A percentile compares a stretch with the other conserved stretches of the same genome.
Evolutionary conservation across 2,113 vertebrate genomes (phyloP).

Genomic region (Epinephelus fuscoguttatus): DNA sequence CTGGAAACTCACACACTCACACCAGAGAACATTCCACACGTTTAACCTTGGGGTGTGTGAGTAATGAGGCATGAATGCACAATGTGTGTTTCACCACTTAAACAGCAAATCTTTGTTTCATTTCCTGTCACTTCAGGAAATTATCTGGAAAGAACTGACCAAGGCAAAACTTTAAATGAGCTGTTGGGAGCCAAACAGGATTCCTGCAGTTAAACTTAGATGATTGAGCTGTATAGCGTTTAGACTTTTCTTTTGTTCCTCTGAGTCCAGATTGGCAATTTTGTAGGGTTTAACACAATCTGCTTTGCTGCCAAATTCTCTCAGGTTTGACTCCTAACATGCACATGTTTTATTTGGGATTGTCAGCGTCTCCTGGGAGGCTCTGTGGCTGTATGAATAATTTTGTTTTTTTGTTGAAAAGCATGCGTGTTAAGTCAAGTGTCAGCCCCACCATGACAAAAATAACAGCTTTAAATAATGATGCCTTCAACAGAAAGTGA

Average conservation of each 20-base stretch:
- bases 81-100: slow-evolving; percentile 30
- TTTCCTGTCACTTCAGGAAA: slow-evolving; percentile 62
- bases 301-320: background rate
- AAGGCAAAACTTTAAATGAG: slow-evolving; percentile 34
- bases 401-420: slow-evolving; percentile 2
- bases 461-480: slow-evolving; percentile 13
- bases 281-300: background rate
- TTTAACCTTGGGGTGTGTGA: slow-evolving; percentile 46
- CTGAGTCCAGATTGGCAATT: background rate
- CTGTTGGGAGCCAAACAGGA: slow-evolving; percentile 8
- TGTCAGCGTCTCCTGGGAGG: background rate
- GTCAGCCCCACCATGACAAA: background rate
- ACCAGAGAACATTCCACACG: slow-evolving; percentile 50
- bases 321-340: background rate
- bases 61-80: slow-evolving; percentile 51
- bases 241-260: background rate
- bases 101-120: slow-evolving; percentile 38
- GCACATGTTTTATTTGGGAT: background rate
- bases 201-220: slow-evolving; percentile 25
- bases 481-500: background rate
- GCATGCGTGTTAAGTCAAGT: slow-evolving; percentile 3
- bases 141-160: slow-evolving; percentile 33
- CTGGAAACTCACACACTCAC: slow-evolving; percentile 42
- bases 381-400: slow-evolving; percentile 5
- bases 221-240: background rate